phyloP scores from a whole-genome alignment of 2,797 vertebrate species.

The Hyperoplus lanceolatus region DNA sequence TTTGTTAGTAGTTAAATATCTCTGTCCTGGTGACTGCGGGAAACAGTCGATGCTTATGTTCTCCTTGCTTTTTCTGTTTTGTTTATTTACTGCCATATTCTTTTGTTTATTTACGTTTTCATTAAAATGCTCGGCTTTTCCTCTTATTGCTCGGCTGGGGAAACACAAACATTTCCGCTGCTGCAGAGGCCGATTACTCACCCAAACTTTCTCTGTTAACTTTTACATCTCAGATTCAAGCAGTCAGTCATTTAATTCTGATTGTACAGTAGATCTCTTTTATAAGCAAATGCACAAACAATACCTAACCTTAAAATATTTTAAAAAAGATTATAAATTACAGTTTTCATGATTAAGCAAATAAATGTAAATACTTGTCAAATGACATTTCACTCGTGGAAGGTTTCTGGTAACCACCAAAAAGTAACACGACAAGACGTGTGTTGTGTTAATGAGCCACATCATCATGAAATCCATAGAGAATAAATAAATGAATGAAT shows the following conservation, averaged over 20 bases:
- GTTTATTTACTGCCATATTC: conserved; percentile 52
- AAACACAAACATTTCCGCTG: conserved; percentile 43
- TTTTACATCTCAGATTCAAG: conserved; percentile 26
- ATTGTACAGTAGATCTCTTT: conserved; percentile 3
- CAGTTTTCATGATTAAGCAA: too few species aligned
- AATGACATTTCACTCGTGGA: too few species aligned
- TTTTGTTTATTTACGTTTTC: conserved; percentile 76
- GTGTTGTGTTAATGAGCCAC: conserved; percentile 57
- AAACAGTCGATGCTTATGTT: conserved; percentile 58
- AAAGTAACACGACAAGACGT: conserved; percentile 17
- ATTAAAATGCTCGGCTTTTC: conserved; percentile 87
- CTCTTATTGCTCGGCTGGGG: conserved; percentile 40
- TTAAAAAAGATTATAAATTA: too few species aligned
- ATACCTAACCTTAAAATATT: conserved; percentile 1
- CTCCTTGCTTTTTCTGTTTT: conserved; percentile 27
- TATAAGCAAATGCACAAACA: neutral
- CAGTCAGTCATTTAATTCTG: conserved; percentile 23
- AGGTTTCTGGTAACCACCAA: neutral
- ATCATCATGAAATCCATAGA: conserved; percentile 44
- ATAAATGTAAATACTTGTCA: too few species aligned
- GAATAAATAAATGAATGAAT: conserved; percentile 61
- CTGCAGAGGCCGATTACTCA: conserved; percentile 34
- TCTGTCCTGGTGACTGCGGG: conserved; percentile 56
- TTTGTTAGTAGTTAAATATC: conserved; percentile 71
- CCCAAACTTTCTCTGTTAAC: conserved; percentile 44